Percentiles rank a stretch among this genome's conserved stretches.
Conservation (phyloP, 2,888 invertebrate species). For the Molanna angustata region DNA sequence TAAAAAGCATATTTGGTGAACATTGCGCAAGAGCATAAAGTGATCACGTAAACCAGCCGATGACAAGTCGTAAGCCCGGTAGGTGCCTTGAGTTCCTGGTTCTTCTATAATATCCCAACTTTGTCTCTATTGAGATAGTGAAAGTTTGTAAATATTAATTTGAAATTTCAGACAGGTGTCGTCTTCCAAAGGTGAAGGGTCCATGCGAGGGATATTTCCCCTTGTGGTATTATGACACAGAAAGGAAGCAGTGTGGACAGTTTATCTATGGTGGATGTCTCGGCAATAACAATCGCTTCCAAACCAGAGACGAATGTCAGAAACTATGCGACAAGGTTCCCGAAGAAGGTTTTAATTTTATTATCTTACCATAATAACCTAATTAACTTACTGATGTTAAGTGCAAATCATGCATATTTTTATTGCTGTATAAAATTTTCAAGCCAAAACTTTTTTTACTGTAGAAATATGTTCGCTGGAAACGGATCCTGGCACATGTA, state of each 20-base stretch:
- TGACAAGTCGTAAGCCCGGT: too few species aligned
- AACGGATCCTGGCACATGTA: constrained; percentile 72
- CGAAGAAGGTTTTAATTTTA: constrained; percentile 54
- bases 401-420: background rate
- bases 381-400: background rate
- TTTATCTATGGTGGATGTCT: constrained; percentile 91
- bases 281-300: constrained; percentile 87
- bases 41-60: too few species aligned
- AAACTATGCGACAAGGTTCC: constrained; percentile 60
- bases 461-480: constrained; percentile 75
- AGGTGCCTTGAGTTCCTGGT: too few species aligned
- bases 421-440: background rate
- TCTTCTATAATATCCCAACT: too few species aligned
- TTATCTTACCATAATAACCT: background rate
- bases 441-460: too few species aligned
- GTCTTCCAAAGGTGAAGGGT: constrained; percentile 77
- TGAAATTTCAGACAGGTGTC: constrained; percentile 62
- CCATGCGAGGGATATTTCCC: constrained; percentile 77
- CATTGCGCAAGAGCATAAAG: too few species aligned
- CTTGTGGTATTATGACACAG: constrained; percentile 80
- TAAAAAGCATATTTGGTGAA: too few species aligned
- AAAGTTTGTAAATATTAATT: too few species aligned
- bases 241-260: constrained; percentile 73
- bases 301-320: constrained; percentile 73
- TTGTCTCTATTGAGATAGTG: too few species aligned